These are phyloP conservation scores for Girardinichthys multiradiatus DNA, from an alignment of 2,113 vertebrate species.

Conservation along the genomic window DNA sequence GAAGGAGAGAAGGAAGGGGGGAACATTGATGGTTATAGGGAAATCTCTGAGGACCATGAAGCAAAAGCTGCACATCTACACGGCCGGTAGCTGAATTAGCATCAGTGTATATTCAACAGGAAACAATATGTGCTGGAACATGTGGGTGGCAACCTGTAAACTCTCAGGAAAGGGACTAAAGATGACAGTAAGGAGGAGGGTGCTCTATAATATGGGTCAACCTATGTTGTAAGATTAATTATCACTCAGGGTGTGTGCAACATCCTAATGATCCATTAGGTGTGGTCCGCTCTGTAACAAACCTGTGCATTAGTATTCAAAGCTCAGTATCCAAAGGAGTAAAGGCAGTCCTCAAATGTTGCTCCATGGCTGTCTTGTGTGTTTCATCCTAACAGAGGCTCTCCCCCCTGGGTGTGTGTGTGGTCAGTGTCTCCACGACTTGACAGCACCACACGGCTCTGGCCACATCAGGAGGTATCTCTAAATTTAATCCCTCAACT, in stretches of 20 bases:
- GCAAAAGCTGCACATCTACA: constrained; percentile 67
- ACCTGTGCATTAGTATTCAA: constrained; percentile 93
- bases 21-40: constrained; percentile 58
- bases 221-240: constrained; percentile 22
- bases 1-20: constrained; percentile 39
- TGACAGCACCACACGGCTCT: constrained; percentile 78
- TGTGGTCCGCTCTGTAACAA: constrained; percentile 89
- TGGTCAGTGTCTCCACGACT: constrained; percentile 91
- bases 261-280: constrained; percentile 88
- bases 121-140: constrained; percentile 64
- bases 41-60: constrained; percentile 58
- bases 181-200: constrained; percentile 27
- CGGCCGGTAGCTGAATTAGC: constrained; percentile 67
- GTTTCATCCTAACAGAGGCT: constrained; percentile 89
- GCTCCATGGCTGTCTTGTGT: constrained; percentile 82
- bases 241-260: constrained; percentile 82
- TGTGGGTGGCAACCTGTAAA: constrained; percentile 74
- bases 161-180: constrained; percentile 14
- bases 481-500: constrained; percentile 70
- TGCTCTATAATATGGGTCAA: constrained; percentile 31
- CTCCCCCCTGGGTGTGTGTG: constrained; percentile 75
- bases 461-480: constrained; percentile 87
- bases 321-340: constrained; percentile 89
- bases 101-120: constrained; percentile 72
- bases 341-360: constrained; percentile 90